These are phyloP conservation scores for Chrysomela aeneicollis DNA, from an alignment of 2,888 invertebrate genomes.

Conservation along the genomic window DNA sequence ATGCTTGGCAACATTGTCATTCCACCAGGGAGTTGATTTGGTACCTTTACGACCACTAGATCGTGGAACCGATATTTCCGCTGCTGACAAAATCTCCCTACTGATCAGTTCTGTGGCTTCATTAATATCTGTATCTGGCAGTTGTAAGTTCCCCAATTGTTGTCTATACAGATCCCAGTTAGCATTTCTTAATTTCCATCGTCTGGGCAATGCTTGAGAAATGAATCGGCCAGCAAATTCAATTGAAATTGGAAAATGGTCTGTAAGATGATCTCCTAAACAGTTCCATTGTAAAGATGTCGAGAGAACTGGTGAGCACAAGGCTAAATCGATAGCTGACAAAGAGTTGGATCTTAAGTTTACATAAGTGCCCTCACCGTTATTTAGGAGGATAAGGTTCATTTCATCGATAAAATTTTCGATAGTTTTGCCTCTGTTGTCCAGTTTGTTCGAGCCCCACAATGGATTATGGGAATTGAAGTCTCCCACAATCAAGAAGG, in stretches of 20 bases:
- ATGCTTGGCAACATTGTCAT: not conserved
- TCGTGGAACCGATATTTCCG: not conserved
- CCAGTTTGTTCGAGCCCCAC: too few relatives aligned
- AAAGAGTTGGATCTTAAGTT: slow-evolving; percentile 17
- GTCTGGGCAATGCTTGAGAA: slow-evolving; percentile 5
- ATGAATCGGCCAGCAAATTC: slow-evolving; percentile 3
- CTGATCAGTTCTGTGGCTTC: not conserved
- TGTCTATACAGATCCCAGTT: not conserved
- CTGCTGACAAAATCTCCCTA: not conserved
- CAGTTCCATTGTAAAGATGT: too few relatives aligned
- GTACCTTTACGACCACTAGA: not conserved
- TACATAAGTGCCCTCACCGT: not conserved
- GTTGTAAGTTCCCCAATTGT: not conserved
- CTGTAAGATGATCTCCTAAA: slow-evolving; percentile 12
- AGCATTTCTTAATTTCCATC: not conserved
- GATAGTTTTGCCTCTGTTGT: too few relatives aligned
- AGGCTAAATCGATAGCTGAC: not conserved
- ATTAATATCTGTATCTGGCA: not conserved
- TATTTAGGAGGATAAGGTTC: slow-evolving; percentile 6
- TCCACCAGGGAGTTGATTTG: not conserved
- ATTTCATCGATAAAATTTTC: too few relatives aligned
- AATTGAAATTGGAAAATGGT: slow-evolving; percentile 9
- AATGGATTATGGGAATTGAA: too few relatives aligned
- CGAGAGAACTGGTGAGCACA: too few relatives aligned
- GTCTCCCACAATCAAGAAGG: too few relatives aligned